A percentile compares a stretch with the other conserved stretches of the same genome.
Conservation (phyloP, 1,140 invertebrate species). For the Scaptodrosophila lebanonensis region DNA sequence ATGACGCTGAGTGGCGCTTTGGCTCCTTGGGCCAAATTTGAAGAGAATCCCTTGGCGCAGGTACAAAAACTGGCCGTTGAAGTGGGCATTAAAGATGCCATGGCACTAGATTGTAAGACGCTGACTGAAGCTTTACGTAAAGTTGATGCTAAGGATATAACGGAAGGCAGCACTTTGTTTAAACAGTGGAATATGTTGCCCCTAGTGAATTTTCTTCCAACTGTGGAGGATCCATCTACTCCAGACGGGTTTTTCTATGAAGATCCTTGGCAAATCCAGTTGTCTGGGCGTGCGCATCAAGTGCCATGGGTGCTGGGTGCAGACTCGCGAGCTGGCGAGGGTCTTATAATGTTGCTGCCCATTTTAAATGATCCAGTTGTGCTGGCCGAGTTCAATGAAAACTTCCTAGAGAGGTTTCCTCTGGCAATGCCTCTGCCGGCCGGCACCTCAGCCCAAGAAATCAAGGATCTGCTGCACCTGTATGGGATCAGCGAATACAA, state of each 20-base stretch:
- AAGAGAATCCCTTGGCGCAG: constrained; percentile 76
- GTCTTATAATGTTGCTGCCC: constrained; percentile 25
- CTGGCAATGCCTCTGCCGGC: constrained; percentile 21
- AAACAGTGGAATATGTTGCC: constrained; percentile 68
- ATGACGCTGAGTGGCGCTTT: constrained; percentile 80
- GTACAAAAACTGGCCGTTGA: constrained; percentile 50
- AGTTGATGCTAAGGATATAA: constrained; percentile 47
- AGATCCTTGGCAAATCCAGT: constrained; percentile 53
- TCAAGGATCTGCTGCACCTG: constrained; percentile 5
- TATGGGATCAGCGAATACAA: constrained; percentile 12
- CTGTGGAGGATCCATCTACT: constrained; percentile 54
- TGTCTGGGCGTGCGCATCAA: constrained; percentile 50
- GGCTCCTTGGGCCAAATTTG: constrained; percentile 77
- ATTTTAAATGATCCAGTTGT: constrained; percentile 1
- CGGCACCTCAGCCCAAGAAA: not conserved
- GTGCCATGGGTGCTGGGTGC: constrained; percentile 77
- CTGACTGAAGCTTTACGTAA: constrained; percentile 68
- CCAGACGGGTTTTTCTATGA: constrained; percentile 71
- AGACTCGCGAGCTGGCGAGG: constrained; percentile 59
- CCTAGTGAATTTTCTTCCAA: constrained; percentile 56
- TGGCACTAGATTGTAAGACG: constrained; percentile 14
- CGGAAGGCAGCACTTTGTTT: constrained; percentile 48
- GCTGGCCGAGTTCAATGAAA: constrained; percentile 28
- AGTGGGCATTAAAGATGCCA: constrained; percentile 29
- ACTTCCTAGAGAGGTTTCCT: constrained; percentile 26